Evolutionary conservation across 1,140 invertebrate species (phyloP), one percentile per base, ranked within the genome.

Genomic region (Chrysomallon squamiferum): DNA sequence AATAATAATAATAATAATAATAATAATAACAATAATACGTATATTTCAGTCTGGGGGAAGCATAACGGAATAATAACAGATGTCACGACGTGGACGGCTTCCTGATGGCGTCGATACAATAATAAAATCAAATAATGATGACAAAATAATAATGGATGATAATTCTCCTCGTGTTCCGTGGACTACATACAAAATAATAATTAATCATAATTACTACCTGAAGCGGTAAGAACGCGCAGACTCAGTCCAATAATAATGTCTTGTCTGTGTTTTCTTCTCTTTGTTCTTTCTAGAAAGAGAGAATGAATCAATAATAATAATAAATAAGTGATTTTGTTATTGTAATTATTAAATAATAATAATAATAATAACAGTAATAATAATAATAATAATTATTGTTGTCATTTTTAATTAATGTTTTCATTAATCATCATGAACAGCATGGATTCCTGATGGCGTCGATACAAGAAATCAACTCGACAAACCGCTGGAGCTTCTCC

Each of bases 371-470:
- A 47, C n/a, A n/a, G 6, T 47, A n/a, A 20, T 47, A 13, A 47
- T 45, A 18, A 1, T 45, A 13, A 2, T 1, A n/a, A n/a, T n/a
- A n/a, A n/a, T n/a, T n/a, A n/a, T n/a, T n/a, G n/a, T n/a, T n/a
- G n/a, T n/a, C n/a, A n/a, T n/a, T n/a, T n/a, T n/a, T n/a, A n/a
- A n/a, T n/a, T n/a, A n/a, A n/a, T n/a, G n/a, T n/a, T n/a, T n/a
- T n/a, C n/a, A n/a, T n/a, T n/a, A n/a, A n/a, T n/a, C n/a, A n/a
- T n/a, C n/a, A n/a, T n/a, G n/a, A n/a, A n/a, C n/a, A n/a, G n/a
- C n/a, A n/a, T n/a, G n/a, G n/a, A n/a, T 59, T 38, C 22, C 5
- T 59, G 29, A 59, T 59, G 58, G 58, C 58, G 35, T 38, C 58
- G 11, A 22, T 59, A 11, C 32, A 35, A 43, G 38, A 59, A 22